Evolutionary conservation across 2,797 vertebrate genomes (phyloP).

Genomic region (Hozukius guyotensis): DNA sequence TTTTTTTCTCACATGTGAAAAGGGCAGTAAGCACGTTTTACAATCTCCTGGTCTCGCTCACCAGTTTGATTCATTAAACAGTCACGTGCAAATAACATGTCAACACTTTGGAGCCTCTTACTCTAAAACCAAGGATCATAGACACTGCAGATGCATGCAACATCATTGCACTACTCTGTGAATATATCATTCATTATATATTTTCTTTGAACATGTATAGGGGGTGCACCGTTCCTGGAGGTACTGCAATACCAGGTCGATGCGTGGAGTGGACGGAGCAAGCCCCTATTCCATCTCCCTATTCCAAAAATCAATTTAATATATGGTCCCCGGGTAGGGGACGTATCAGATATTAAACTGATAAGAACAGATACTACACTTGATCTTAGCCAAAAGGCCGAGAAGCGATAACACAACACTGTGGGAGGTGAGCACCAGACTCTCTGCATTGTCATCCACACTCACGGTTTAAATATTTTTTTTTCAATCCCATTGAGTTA

Average conservation of each 20-base stretch:
- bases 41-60: not conserved
- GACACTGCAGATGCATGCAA: accelerated
- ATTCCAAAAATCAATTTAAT: not conserved
- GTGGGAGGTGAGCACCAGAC: accelerated
- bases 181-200: too few relatives aligned
- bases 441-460: not conserved
- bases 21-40: not conserved
- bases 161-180: accelerated
- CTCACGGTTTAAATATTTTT: not conserved
- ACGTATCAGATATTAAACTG: not conserved
- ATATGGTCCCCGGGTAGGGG: not conserved
- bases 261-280: not conserved
- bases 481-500: too few relatives aligned
- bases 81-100: not conserved
- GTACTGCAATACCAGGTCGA: not conserved
- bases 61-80: not conserved
- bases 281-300: not conserved
- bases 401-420: accelerated
- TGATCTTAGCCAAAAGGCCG: conserved; percentile 9
- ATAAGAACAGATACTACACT: not conserved
- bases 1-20: not conserved
- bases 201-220: not conserved
- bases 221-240: not conserved
- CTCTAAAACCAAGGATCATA: accelerated
- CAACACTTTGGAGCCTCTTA: too few relatives aligned